A percentile compares a stretch with the other conserved stretches of the same genome.
Conservation (phyloP, 2,113 vertebrate genomes). For the Nannospalax galili region DNA sequence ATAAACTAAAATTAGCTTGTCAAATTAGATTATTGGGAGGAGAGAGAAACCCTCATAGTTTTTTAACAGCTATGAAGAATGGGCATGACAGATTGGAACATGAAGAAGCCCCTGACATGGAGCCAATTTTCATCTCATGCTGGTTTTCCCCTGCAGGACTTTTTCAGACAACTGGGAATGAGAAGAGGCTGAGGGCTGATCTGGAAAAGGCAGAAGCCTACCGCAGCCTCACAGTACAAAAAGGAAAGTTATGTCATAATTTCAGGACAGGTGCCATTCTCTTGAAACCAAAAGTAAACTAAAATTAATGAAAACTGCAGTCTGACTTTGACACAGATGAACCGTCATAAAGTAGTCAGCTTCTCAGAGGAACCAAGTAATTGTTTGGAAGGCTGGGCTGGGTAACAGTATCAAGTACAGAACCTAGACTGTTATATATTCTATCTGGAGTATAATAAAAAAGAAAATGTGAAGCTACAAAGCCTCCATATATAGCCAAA, state of each 20-base stretch:
- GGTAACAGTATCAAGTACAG: not conserved
- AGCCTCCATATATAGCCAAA: not conserved
- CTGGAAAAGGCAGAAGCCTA: not conserved
- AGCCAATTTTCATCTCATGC: not conserved
- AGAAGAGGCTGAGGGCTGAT: not conserved
- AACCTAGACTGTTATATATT: not conserved
- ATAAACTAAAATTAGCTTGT: not conserved
- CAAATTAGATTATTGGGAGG: not conserved
- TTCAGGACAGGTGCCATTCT: not conserved
- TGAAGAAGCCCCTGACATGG: not conserved
- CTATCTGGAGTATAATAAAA: not conserved
- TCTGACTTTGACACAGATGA: not conserved
- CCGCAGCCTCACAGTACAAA: too few relatives aligned
- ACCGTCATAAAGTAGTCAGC: not conserved
- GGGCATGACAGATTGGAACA: not conserved
- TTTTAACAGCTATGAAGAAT: conserved; percentile 36
- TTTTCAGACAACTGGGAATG: not conserved
- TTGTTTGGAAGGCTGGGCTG: not conserved
- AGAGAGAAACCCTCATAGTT: not conserved
- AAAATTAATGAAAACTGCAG: not conserved
- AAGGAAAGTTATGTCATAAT: not conserved
- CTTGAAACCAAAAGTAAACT: not conserved
- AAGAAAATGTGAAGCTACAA: not conserved
- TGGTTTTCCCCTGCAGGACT: not conserved
- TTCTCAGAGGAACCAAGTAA: not conserved